Evolutionary conservation across 2,888 invertebrate species (phyloP).

Genomic region (Lasius fuliginosus): DNA sequence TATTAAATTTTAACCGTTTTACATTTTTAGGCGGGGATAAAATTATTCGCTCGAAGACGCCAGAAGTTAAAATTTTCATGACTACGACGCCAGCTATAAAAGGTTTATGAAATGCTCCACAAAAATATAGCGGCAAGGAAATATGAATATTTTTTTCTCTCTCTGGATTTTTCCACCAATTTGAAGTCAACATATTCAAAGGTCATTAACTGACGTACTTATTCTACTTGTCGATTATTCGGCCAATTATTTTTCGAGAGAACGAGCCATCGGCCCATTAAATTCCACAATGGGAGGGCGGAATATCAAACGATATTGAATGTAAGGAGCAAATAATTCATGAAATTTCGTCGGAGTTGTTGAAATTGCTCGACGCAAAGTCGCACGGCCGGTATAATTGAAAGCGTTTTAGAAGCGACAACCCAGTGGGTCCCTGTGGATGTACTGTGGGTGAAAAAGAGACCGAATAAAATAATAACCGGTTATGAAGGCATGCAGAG

Average conservation of each 20-base stretch:
- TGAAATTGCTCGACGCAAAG: conserved; percentile 44
- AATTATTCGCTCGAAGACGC: conserved; percentile 26
- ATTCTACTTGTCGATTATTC: conserved; percentile 23
- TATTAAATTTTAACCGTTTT: conserved; percentile 43
- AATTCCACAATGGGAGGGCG: conserved; percentile 7
- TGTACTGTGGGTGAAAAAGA: not conserved
- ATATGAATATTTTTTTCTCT: not conserved
- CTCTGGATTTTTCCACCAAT: conserved; percentile 5
- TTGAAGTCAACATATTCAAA: conserved; percentile 24
- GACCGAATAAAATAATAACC: conserved; percentile 55
- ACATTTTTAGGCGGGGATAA: conserved; percentile 27
- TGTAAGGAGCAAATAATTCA: conserved; percentile 48
- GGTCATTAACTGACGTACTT: conserved; percentile 2
- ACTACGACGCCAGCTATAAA: not conserved
- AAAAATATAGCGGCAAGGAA: not conserved
- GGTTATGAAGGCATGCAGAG: conserved; percentile 2
- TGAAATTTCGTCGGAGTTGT: conserved; percentile 39
- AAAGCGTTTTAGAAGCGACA: conserved; percentile 58
- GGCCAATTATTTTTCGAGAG: conserved; percentile 40
- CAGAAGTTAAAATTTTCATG: conserved; percentile 36
- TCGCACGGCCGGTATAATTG: conserved; percentile 49
- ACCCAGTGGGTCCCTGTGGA: conserved; percentile 34
- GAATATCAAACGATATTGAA: conserved; percentile 18
- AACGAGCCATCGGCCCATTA: conserved; percentile 28
- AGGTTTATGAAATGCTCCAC: conserved; percentile 5